Evolutionary conservation across 53 echinoderm and acorn worm species (phyloP), one percentile per base, ranked within the genome.

Genomic region (Holothuria leucospilota): DNA sequence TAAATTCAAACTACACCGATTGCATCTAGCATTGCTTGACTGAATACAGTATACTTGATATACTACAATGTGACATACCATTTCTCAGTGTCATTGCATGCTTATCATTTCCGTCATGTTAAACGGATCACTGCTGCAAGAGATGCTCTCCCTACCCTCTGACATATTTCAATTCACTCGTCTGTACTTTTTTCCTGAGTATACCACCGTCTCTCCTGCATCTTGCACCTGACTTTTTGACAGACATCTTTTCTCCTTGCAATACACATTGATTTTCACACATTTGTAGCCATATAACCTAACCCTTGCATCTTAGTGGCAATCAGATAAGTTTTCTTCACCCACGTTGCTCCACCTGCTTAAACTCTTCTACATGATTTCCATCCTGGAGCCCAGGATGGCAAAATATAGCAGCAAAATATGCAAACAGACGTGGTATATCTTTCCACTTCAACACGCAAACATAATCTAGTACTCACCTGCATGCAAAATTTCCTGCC

Each of bases 401-500:
- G 75, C 75, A 75, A 53, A 75, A 75, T 75, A 75, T 75, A 49
- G 49, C 46, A 14, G 75, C 46, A 75, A 75, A 75, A 75, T 75
- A 75, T 75, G 75, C 75, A 75, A 75, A 75, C 75, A 75, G 75
- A 75, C 75, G 75, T 75, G 51, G 51, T 49, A 75, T 75, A 75
- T 75, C 84, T 83, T 64, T 67, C 84, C 84, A 83, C 84, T 52
- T 83, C 41, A 83, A 42, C 67, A 67, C 84, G 41, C 84, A 67
- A 67, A 83, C 84, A 83, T 83, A 83, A 83, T 83, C 52, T 83
- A 51, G 51, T 66, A 51, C 84, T 81, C 81, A 81, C 81, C 81
- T 79, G 79, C 79, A 56, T 49, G 82, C 82, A 82, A 82, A 82
- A 64, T 62, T 82, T 82, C 82, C 65, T 63, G 82, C 63, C 41